phyloP scores from a whole-genome alignment of 2,888 invertebrate genomes.

The Steinernema scapterisci region DNA sequence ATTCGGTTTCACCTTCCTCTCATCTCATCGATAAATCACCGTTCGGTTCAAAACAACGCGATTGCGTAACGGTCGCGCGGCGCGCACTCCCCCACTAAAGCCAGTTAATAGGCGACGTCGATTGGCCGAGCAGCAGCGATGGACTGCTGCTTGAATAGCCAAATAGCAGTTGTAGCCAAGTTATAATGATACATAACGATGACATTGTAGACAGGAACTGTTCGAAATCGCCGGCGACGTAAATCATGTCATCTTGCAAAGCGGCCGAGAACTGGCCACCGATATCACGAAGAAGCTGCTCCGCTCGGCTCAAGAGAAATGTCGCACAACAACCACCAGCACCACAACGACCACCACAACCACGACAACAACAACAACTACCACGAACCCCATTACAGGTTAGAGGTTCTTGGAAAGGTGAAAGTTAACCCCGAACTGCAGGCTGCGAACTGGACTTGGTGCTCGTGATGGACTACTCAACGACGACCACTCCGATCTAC shows the following conservation, averaged over 20 bases:
- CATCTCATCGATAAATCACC: conserved; percentile 21
- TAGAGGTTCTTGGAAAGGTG: no score
- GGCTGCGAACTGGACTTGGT: conserved; percentile 64
- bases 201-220: conserved; percentile 58
- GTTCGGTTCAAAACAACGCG: conserved; percentile 27
- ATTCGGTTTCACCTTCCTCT: conserved; percentile 17
- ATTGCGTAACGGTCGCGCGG: conserved; percentile 33
- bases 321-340: conserved; percentile 61
- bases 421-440: conserved; percentile 2
- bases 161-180: not conserved
- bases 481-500: conserved; percentile 64
- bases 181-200: conserved; percentile 10
- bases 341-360: conserved; percentile 48
- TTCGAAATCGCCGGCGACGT: conserved; percentile 62
- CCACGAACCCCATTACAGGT: conserved; percentile 62
- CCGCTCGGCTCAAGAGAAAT: conserved; percentile 60
- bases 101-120: conserved; percentile 14
- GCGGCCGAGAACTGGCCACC: conserved; percentile 60
- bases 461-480: conserved; percentile 64
- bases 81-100: conserved; percentile 24
- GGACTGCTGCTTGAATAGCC: not conserved
- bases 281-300: conserved; percentile 59
- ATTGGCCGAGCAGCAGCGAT: not conserved
- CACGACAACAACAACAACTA: conserved; percentile 53
- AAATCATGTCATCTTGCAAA: conserved; percentile 64